phyloP scores from a whole-genome alignment of 2,113 vertebrate genomes.

The Uria lomvia region DNA sequence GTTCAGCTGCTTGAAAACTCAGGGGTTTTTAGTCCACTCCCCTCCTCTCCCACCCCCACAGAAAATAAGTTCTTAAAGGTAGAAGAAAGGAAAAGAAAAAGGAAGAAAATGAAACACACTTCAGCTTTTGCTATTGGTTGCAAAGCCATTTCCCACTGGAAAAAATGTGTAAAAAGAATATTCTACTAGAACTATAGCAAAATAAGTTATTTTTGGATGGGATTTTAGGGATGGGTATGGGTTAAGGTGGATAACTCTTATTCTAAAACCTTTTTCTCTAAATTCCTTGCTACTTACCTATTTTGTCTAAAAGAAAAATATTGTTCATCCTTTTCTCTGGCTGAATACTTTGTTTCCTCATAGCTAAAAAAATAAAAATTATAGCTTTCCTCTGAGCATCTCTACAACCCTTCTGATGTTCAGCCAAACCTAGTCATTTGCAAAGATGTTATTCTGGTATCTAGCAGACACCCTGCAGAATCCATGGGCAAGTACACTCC shows the following conservation, averaged over 20 bases:
- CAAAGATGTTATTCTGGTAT: background rate
- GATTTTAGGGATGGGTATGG: background rate
- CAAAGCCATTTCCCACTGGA: background rate
- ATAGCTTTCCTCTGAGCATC: background rate
- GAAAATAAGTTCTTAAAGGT: background rate
- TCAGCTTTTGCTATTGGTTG: background rate
- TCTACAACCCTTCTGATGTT: background rate
- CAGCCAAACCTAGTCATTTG: background rate
- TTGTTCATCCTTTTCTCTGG: background rate
- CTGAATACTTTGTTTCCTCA: background rate
- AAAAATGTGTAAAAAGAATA: background rate
- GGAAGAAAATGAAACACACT: background rate
- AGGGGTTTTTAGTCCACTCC: background rate
- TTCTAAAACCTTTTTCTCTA: background rate
- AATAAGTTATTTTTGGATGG: background rate
- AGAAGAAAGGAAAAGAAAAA: background rate
- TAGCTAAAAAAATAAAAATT: background rate
- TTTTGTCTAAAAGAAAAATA: background rate
- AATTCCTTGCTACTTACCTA: background rate
- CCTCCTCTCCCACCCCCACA: fast-evolving
- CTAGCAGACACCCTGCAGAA: background rate
- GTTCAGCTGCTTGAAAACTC: background rate
- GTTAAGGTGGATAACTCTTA: background rate
- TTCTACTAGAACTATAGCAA: background rate
- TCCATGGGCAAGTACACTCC: background rate